Base-by-base conservation (phyloP, 2,888 invertebrate species). In the Myopa tessellatipennis region DNA sequence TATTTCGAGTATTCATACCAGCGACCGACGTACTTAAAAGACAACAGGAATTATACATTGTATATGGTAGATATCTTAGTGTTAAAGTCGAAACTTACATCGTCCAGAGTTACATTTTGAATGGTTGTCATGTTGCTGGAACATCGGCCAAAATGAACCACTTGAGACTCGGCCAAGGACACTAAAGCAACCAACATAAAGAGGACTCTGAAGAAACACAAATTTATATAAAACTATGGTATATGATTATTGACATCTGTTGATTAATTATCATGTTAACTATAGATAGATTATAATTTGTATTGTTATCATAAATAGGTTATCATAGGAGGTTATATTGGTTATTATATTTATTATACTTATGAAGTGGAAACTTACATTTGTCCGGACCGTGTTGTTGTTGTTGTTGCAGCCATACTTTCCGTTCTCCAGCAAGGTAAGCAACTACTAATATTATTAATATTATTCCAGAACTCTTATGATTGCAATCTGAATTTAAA, bases 1-100 rank as follows among this genome's bases (percentile, higher is more conserved):
- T 94, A 95, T 82, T 93, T 92, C 85, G 93, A 92, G 14, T 91
- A 91, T 88, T 95, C 94, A 85, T 93, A 95, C 95, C 95, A 95
- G 85, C 91, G 92, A 50, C 95, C 95, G 79, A 93, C 83, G 84
- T 93, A 94, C 93, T 94, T 78, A 80, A 81, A n/a, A 73, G 40
- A 8, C 26, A 10, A 26, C 61, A 26, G 26, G 2, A n/a, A 45
- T 45, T 45, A 45, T 10, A 10, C 1, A 45, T 2, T 2, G 3
- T 10, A 45, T 45, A 8, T 45, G 1, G 6, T 8, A 45, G 3
- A 10, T 8, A 45, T 3, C 10, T 45, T 4, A 45, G 45, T 8
- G 45, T 10, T 45, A 65, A n/a, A 10, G 38, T 0, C 12, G n/a
- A 67, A 36, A 78, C 79, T 83, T 79, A 82, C 83, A 36, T 45